Percentiles rank a stretch among this genome's conserved stretches.
Evolutionary conservation across 2,888 invertebrate genomes (phyloP).

Genomic region (Prosapia bicincta): DNA sequence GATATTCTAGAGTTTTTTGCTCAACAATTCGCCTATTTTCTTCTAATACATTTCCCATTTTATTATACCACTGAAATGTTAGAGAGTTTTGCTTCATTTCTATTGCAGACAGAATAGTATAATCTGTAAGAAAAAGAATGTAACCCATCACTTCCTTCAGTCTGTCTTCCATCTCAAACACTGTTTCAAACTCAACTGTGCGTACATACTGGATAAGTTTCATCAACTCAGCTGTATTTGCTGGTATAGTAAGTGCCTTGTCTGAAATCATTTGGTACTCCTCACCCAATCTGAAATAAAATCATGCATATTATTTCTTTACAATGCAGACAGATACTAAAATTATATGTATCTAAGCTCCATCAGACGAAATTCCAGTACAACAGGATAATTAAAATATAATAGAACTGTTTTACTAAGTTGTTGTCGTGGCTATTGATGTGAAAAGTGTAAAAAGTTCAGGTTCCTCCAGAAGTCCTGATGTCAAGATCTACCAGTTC

Average conservation of each 20-base stretch:
- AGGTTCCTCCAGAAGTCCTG: no score
- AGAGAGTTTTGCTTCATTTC: constrained; percentile 88
- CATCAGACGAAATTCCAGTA: no score
- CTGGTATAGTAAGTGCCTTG: constrained; percentile 72
- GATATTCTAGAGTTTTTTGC: constrained; percentile 81
- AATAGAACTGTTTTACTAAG: no score
- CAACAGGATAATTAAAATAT: no score
- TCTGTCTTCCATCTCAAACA: constrained; percentile 72
- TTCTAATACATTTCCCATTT: constrained; percentile 76
- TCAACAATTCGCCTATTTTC: constrained; percentile 77
- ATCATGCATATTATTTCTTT: no score
- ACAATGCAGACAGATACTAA: no score
- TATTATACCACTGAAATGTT: constrained; percentile 80
- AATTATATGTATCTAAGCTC: no score
- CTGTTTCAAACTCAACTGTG: constrained; percentile 65
- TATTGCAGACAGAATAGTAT: constrained; percentile 70
- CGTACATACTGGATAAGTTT: constrained; percentile 72
- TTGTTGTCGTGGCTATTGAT: no score
- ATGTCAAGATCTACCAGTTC: no score
- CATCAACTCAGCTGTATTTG: constrained; percentile 83
- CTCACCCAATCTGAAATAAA: constrained; percentile 63
- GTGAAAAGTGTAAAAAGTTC: no score
- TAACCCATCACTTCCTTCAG: constrained; percentile 62
- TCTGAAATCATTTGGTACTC: constrained; percentile 80
- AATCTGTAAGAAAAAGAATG: constrained; percentile 81